Evolutionary conservation across 2,113 vertebrate species (phyloP).

Genomic region (Notarius lentiginosus): DNA sequence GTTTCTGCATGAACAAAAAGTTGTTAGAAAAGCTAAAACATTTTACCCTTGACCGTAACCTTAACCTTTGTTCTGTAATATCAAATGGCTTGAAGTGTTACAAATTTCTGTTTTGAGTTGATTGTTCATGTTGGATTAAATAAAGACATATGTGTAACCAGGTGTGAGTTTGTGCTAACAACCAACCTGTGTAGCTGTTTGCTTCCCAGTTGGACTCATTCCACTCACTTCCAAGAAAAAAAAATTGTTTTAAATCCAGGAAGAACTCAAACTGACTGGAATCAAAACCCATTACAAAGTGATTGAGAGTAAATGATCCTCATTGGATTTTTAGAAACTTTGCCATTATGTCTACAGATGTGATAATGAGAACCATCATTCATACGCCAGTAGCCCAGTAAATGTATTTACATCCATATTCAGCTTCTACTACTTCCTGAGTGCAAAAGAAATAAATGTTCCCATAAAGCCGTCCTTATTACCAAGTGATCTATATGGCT

Average conservation of each 20-base stretch:
- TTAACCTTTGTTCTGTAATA: no score
- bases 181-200: background rate
- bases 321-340: background rate
- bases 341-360: slow-evolving; percentile 31
- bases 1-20: background rate
- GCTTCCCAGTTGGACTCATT: background rate
- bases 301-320: background rate
- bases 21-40: background rate
- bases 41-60: background rate
- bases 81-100: background rate
- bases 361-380: slow-evolving; percentile 47
- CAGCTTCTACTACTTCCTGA: slow-evolving; percentile 8
- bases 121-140: background rate
- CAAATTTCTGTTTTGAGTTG: background rate
- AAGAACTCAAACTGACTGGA: background rate
- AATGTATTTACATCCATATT: slow-evolving; percentile 29
- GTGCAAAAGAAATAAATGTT: slow-evolving; percentile 10
- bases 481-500: background rate
- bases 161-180: background rate
- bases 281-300: background rate
- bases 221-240: background rate
- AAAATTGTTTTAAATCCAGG: background rate
- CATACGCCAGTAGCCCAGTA: slow-evolving; percentile 39
- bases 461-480: background rate
- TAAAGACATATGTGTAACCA: background rate